Evolutionary conservation across 2,797 vertebrate species (phyloP).

Genomic region (Cuculus canorus): DNA sequence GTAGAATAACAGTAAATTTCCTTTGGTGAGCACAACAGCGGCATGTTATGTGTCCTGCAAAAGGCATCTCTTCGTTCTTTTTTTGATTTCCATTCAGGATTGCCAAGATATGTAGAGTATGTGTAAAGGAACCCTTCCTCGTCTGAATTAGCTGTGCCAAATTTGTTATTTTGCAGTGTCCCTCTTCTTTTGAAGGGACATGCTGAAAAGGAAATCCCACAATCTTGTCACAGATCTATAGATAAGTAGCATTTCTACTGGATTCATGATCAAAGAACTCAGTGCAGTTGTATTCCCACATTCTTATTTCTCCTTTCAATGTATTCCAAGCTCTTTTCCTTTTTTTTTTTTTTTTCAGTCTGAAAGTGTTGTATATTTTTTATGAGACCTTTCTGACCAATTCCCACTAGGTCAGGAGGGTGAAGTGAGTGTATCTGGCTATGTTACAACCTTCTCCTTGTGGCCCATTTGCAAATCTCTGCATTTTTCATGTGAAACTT

Average conservation of each 20-base stretch:
- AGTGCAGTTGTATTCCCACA: constrained; percentile 56
- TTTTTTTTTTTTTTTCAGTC: constrained; percentile 17
- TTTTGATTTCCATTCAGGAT: neutral
- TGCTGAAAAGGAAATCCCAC: constrained; percentile 22
- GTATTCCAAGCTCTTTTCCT: constrained; percentile 71
- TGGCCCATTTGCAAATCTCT: neutral
- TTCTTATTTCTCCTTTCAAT: constrained; percentile 70
- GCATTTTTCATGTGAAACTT: neutral
- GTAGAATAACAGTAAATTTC: neutral
- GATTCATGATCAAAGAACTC: constrained; percentile 70
- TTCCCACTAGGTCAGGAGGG: constrained; percentile 69
- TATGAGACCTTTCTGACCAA: constrained; percentile 66
- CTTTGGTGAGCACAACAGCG: neutral
- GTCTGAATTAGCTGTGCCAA: neutral
- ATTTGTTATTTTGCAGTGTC: neutral
- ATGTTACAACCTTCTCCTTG: neutral
- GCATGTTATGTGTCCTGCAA: neutral
- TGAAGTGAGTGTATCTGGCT: constrained; percentile 22
- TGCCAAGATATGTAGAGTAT: neutral
- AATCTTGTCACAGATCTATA: constrained; percentile 40
- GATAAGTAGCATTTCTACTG: constrained; percentile 72
- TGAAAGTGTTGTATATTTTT: constrained; percentile 74
- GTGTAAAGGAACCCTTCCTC: neutral
- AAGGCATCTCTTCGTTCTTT: neutral
- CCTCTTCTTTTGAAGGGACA: neutral